A percentile compares a stretch with the other conserved stretches of the same genome.
Evolutionary conservation across 2,797 vertebrate genomes (phyloP).

Genomic region (Typhlichthys eigenmanni): DNA sequence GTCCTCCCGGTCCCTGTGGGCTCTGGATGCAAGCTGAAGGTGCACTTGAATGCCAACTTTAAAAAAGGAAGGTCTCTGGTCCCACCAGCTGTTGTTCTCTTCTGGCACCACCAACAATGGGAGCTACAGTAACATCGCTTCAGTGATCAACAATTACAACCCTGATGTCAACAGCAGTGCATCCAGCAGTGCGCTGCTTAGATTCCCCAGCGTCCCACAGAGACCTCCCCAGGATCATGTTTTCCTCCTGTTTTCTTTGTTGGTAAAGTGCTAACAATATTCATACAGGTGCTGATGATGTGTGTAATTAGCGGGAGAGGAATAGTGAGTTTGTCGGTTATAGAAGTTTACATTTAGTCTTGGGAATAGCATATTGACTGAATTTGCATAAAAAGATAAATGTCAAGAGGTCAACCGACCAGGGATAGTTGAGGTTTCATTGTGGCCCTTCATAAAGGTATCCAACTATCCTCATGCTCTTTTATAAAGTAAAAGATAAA

Average conservation of each 20-base stretch:
- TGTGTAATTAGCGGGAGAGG: constrained; percentile 50
- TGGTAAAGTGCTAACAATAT: constrained; percentile 29
- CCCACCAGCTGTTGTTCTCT: constrained; percentile 62
- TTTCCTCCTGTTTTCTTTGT: constrained; percentile 37
- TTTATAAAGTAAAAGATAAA: background rate
- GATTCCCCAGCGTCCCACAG: constrained; percentile 23
- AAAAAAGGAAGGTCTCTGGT: constrained; percentile 51
- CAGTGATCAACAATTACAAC: constrained; percentile 62
- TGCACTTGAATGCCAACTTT: constrained; percentile 53
- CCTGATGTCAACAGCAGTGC: constrained; percentile 47
- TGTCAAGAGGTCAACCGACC: too few relatives aligned
- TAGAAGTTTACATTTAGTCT: constrained; percentile 24
- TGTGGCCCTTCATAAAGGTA: background rate
- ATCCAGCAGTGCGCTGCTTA: constrained; percentile 35
- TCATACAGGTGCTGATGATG: constrained; percentile 39
- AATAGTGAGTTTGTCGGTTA: constrained; percentile 51
- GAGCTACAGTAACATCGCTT: constrained; percentile 41
- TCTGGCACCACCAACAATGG: constrained; percentile 37
- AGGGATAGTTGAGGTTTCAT: background rate
- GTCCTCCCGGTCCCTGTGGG: constrained; percentile 33
- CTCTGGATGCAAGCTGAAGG: constrained; percentile 42
- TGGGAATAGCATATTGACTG: background rate
- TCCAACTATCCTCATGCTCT: background rate
- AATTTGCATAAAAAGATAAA: background rate
- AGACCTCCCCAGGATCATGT: constrained; percentile 21